A percentile compares a stretch with the other conserved stretches of the same genome.
Conservation (phyloP, 1,140 invertebrate species). For the Ectropis grisescens region DNA sequence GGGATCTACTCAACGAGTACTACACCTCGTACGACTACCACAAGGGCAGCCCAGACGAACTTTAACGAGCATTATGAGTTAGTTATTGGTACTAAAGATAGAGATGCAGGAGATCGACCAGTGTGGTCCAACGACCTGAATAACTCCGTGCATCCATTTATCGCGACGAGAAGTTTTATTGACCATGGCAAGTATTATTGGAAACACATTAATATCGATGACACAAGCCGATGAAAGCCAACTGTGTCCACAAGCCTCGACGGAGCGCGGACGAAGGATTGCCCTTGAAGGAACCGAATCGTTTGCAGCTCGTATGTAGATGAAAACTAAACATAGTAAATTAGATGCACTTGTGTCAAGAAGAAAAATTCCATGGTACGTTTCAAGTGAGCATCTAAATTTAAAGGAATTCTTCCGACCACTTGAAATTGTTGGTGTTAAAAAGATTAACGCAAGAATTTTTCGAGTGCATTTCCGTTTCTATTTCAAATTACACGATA, state of each 20-base stretch:
- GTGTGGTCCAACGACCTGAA: conserved; percentile 46
- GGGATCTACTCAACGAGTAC: too few relatives aligned
- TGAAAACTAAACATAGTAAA: conserved; percentile 20
- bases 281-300: conserved; percentile 39
- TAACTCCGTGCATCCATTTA: conserved; percentile 38
- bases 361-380: conserved; percentile 13
- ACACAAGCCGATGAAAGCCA: conserved; percentile 61
- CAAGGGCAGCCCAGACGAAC: too few relatives aligned
- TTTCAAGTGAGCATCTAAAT: conserved; percentile 20
- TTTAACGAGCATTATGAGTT: too few relatives aligned
- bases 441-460: too few relatives aligned
- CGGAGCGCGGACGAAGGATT: conserved; percentile 44
- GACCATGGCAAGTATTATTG: conserved; percentile 48
- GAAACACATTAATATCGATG: conserved; percentile 60
- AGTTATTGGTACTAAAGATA: too few relatives aligned
- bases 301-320: conserved; percentile 12
- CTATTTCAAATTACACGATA: too few relatives aligned
- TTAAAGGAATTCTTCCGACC: too few relatives aligned
- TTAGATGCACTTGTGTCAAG: conserved; percentile 30
- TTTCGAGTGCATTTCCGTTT: too few relatives aligned
- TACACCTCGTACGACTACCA: too few relatives aligned
- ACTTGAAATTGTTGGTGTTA: too few relatives aligned
- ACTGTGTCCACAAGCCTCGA: conserved; percentile 54
- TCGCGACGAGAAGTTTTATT: conserved; percentile 51
- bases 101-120: conserved; percentile 24